phyloP scores from a whole-genome alignment of 1,140 invertebrate species.

The Bombus confusus region DNA sequence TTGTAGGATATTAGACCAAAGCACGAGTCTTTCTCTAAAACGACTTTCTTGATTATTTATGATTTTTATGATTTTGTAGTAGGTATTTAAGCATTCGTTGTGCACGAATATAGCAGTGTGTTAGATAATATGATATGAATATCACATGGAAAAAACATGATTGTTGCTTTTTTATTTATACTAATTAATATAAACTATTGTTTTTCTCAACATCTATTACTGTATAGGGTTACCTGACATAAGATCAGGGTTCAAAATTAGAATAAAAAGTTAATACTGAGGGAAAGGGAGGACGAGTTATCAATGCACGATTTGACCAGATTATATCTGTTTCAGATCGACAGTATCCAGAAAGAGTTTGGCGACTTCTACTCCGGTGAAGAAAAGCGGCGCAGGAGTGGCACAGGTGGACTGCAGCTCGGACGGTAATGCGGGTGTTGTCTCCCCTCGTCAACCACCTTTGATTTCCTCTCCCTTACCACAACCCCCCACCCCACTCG shows the following conservation, averaged over 20 bases:
- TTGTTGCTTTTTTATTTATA: too few species aligned
- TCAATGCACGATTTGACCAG: not conserved
- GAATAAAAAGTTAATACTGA: not conserved
- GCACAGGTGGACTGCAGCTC: conserved; percentile 83
- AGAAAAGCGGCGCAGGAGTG: conserved; percentile 74
- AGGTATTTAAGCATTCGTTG: too few species aligned
- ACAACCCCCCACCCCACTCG: conserved; percentile 80
- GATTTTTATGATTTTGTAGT: too few species aligned
- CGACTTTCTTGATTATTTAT: too few species aligned
- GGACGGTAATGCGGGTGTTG: conserved; percentile 85
- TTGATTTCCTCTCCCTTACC: conserved; percentile 79
- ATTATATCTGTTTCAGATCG: conserved; percentile 69
- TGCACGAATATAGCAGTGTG: too few species aligned
- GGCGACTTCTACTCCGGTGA: conserved; percentile 69
- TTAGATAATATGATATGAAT: too few species aligned
- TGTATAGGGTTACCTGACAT: too few species aligned
- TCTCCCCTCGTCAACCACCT: conserved; percentile 82
- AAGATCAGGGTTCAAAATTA: too few species aligned
- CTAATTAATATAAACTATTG: not conserved
- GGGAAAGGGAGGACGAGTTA: not conserved
- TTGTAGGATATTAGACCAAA: too few species aligned
- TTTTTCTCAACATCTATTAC: not conserved
- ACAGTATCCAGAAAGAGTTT: conserved; percentile 75
- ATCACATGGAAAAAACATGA: too few species aligned
- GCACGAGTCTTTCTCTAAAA: too few species aligned